Evolutionary conservation across 2,888 invertebrate genomes (phyloP), one percentile per base, ranked within the genome.

Genomic region (Cataglyphis altisquamis): DNA sequence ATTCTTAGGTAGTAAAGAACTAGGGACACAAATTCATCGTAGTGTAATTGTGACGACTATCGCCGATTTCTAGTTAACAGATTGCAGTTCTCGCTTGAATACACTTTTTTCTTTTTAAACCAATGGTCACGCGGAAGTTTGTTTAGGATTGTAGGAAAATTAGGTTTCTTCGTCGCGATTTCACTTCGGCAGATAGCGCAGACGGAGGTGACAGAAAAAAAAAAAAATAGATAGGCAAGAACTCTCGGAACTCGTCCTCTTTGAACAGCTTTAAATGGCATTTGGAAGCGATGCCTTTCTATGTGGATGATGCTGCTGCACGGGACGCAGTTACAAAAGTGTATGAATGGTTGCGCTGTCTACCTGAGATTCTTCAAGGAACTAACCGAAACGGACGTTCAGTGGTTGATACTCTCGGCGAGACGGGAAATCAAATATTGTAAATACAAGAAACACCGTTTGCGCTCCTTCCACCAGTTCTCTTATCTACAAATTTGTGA

Each of bases 401-500:
- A 87, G 82, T 88, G 85, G 78, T 74, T 73, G 77, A 72, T 80
- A 32, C 48, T 66, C 45, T 72, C 60, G 60, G 41, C 10, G 52
- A 52, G 75, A 70, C 68, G 63, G 32, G 41, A 12, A 32, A 84
- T 87, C 89, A 87, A 90, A 88, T 86, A 87, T 83, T 87, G 87
- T 88, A 90, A 90, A 90, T 89, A 86, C 84, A 82, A 85, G 85
- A 87, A 88, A 85, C 60, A 25, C 9, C 32, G 64, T 29, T 67
- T 39, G 64, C 25, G 55, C 32, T 57, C 45, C 15, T 45, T 45
- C 1, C 60, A 25, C 39, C 25, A 25, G 68, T n/a, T 78, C 75
- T 57, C 89, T 89, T 90, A 88, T 91, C 90, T 84, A 68, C 77
- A 85, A 86, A 86, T 89, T 87, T 89, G 48, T 52, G 93, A 93